Evolutionary conservation across 2,113 vertebrate genomes (phyloP), one percentile per base, ranked within the genome.

Genomic region (Aramus guarauna): DNA sequence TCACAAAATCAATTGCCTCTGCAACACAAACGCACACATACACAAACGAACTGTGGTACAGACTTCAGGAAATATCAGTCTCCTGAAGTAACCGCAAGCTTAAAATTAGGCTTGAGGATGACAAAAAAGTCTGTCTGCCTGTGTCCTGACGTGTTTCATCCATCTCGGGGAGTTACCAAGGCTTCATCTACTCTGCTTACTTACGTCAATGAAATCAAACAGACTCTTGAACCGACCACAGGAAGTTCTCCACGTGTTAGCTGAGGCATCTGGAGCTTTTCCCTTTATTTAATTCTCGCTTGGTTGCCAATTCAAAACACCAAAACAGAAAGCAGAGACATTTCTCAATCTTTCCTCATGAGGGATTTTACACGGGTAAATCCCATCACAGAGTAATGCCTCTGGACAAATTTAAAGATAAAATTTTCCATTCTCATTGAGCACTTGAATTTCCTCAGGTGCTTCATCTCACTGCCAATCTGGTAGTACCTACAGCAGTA

Each of bases 31-130:
- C 0, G 17, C 45, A 6, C 62, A 32, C 21, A 72, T 15, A 82
- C 85, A 58, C 90, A 63, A 93, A 81, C 14, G 92, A 96, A 85
- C 96, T 97, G 95, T 47, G 92, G 85, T 95, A 50, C 84, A 88
- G 97, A 90, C 96, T 96, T 50, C 95, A 97, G 96, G 97, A 97
- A 90, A 91, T 89, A 94, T 86, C 92, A 93, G 94, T 97, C 96
- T 98, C 96, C 97, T 96, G 96, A 97, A 96, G 96, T 95, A 97
- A 96, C 83, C 94, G 60, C 86, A 77, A 71, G 84, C 74, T 97
- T 96, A 94, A 94, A 97, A 94, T 93, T 73, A 94, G 82, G 87
- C 91, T 88, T 67, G 87, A 87, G 92, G 88, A 96, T 95, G 94
- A 78, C 90, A 93, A 85, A 85, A 90, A 89, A 73, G 78, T 32